Evolutionary conservation across 2,113 vertebrate species (phyloP), one percentile per base, ranked within the genome.

Genomic region (Microcebus griseorufus): DNA sequence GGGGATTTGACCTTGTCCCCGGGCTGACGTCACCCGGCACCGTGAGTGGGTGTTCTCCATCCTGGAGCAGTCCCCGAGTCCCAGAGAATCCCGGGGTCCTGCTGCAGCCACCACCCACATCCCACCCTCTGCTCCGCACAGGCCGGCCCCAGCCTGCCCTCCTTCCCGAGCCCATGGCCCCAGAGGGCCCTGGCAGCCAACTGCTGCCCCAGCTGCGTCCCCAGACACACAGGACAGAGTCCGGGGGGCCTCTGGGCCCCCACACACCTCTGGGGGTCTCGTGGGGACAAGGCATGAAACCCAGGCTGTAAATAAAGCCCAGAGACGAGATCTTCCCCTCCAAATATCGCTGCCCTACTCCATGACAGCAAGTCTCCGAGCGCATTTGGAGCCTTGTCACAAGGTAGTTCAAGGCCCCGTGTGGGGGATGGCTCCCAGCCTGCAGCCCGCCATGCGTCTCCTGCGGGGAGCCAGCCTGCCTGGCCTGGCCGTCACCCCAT

Each of bases 401-500:
- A 32, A 20, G 45, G 45, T 27, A 87, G 92, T 58, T 97, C 91
- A 93, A 98, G 97, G 37, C 87, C 90, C 88, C 29, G 55, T 18
- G 86, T 53, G 86, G 4, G 34, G 93, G 76, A 93, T 18, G 70
- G 45, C 75, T 92, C 37, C 51, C 91, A 62, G 97, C 78, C 87
- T 92, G 93, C 96, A 83, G 79, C 84, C 97, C 95, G 97, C 97
- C 91, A 39, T 20, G 93, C 96, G 87, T 82, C 98, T 88, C 96
- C 97, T 72, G 67, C 95, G 90, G 97, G 92, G 78, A 92, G 96
- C 95, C 97, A 67, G 97, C 80, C 94, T 53, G 97, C 97, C 97
- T 97, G 94, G 96, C 97, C 98, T 96, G 93, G 96, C 97, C 97
- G 96, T 82, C 58, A 85, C 95, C 96, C 92, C 93, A 90, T 94